A percentile compares a stretch with the other conserved stretches of the same genome.
These are phyloP conservation scores for Hypselothyrea guttata DNA, from an alignment of 2,888 invertebrate species.

Conservation along the genomic window DNA sequence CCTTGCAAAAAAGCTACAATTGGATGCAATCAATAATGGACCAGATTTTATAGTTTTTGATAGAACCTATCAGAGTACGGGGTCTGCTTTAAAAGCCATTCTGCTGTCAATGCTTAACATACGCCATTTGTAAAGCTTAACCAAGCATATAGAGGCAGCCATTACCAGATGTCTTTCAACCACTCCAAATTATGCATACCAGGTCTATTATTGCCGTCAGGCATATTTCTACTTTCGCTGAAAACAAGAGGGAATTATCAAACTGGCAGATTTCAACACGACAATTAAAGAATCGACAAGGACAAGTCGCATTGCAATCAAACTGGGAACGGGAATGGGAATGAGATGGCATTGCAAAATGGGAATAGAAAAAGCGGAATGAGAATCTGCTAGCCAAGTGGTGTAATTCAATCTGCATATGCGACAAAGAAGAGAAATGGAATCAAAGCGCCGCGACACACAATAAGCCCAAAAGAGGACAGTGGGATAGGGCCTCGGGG, in stretches of 20 bases:
- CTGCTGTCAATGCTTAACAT: too few species aligned
- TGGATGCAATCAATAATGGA: too few species aligned
- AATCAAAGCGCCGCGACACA: conserved; percentile 52
- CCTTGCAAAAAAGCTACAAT: too few species aligned
- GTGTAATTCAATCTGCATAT: conserved; percentile 78
- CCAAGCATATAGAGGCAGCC: background rate
- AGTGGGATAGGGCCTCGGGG: conserved; percentile 23
- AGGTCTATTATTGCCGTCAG: too few species aligned
- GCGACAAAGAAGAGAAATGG: conserved; percentile 37
- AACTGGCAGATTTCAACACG: conserved; percentile 37
- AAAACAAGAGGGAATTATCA: conserved; percentile 51
- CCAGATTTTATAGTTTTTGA: too few species aligned
- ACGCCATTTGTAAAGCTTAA: background rate
- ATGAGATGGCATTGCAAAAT: background rate
- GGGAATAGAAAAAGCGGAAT: background rate
- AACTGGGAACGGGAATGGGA: background rate
- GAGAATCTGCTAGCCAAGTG: conserved; percentile 18
- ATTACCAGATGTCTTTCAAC: background rate
- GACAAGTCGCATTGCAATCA: conserved; percentile 8
- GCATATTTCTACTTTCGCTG: background rate
- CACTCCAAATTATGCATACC: too few species aligned
- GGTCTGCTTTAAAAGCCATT: too few species aligned
- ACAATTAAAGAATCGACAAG: conserved; percentile 60
- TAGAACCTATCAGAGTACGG: too few species aligned
- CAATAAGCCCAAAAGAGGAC: conserved; percentile 33